Percentiles rank a stretch among this genome's conserved stretches.
Evolutionary conservation across 2,113 vertebrate species (phyloP).

Genomic region (Vidua macroura): DNA sequence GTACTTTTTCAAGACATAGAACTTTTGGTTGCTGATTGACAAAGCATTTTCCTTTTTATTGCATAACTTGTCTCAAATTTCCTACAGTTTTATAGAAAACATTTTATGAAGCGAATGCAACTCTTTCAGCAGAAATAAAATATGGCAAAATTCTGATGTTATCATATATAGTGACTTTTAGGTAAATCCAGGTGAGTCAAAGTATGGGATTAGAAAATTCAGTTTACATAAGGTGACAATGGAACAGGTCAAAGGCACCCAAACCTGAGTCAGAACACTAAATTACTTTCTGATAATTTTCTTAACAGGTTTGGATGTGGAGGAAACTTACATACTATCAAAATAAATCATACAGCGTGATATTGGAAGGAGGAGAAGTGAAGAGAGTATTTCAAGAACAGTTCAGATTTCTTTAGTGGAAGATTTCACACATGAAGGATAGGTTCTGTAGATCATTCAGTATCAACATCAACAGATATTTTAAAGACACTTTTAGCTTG

Average conservation of each 20-base stretch:
- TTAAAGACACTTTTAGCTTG: not conserved
- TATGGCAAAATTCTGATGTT: not conserved
- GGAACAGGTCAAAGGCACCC: not conserved
- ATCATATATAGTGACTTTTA: not conserved
- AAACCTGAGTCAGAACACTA: not conserved
- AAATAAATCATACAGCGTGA: not conserved
- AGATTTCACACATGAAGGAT: not conserved
- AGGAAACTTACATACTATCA: not conserved
- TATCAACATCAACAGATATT: not conserved
- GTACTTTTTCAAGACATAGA: not conserved
- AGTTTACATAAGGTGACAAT: not conserved
- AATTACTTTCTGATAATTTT: not conserved
- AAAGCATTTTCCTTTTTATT: not conserved
- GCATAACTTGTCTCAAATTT: not conserved
- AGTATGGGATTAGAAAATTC: not conserved
- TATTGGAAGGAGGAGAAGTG: not conserved
- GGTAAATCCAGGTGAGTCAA: not conserved
- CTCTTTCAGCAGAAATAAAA: not conserved
- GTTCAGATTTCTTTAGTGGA: not conserved
- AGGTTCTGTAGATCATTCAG: not conserved
- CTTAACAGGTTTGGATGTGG: rapidly evolving
- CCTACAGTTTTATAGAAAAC: not conserved
- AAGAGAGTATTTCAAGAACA: not conserved
- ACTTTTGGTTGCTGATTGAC: not conserved
- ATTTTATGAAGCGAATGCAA: not conserved